Conservation (phyloP, 2,888 invertebrate genomes). For the Cepaea hortensis region DNA sequence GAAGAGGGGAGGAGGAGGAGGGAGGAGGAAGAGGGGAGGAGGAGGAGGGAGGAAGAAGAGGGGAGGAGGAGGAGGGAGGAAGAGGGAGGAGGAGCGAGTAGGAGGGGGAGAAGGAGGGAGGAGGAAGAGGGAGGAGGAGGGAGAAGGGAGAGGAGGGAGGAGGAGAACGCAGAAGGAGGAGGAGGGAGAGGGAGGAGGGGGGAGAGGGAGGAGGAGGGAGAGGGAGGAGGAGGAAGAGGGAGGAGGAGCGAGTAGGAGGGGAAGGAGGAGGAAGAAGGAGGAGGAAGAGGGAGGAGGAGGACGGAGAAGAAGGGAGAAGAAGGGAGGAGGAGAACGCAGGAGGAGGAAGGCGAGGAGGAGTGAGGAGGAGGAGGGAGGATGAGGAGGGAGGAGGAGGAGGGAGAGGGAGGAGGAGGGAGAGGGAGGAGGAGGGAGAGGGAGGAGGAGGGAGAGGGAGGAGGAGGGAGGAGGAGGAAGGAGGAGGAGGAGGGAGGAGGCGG, state of each 20-base stretch:
- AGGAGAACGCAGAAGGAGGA: no score
- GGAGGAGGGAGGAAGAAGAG: slow-evolving; percentile 2
- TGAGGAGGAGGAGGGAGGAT: no score
- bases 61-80: background rate
- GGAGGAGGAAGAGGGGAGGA: background rate
- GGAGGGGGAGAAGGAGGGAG: background rate
- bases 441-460: no score
- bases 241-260: no score
- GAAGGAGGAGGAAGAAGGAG: slow-evolving; percentile 1
- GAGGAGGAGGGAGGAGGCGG: no score
- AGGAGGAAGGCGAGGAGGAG: no score
- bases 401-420: no score
- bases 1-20: slow-evolving; percentile 14
- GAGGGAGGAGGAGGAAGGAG: no score
- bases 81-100: slow-evolving; percentile 22
- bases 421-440: no score
- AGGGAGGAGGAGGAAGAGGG: background rate
- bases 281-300: slow-evolving; percentile 34
- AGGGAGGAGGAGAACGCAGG: no score
- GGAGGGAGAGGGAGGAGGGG: background rate
- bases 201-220: slow-evolving; percentile 3
- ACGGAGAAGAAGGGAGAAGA: no score
- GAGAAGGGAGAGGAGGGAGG: background rate
- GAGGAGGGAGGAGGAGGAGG: no score
- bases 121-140: background rate